Evolutionary conservation across 2,113 vertebrate genomes (phyloP).

Genomic region (Cariama cristata): DNA sequence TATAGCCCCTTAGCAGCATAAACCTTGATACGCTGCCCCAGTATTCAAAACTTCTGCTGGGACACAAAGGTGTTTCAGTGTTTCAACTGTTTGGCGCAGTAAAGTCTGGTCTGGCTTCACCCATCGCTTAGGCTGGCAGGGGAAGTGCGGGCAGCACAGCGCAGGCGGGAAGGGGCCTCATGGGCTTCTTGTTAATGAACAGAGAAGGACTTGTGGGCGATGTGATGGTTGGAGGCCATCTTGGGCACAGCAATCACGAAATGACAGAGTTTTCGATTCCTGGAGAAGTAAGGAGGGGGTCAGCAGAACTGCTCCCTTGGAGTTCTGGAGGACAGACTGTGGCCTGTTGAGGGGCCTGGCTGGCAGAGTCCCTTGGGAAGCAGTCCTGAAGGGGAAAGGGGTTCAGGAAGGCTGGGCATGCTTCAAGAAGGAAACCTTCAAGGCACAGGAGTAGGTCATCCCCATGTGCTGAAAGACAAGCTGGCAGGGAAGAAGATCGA

Average conservation of each 20-base stretch:
- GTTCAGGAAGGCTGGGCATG: too few species aligned
- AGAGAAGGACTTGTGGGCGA: not conserved
- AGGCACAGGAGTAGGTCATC: too few species aligned
- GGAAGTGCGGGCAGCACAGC: not conserved
- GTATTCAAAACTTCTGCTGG: not conserved
- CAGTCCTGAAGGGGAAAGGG: too few species aligned
- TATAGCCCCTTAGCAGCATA: not conserved
- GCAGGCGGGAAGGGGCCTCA: not conserved
- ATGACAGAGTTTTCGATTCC: not conserved
- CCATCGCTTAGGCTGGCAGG: not conserved
- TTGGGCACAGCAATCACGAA: not conserved
- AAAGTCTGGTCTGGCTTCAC: not conserved
- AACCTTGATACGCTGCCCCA: not conserved
- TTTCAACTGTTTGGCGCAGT: not conserved
- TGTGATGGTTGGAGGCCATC: not conserved
- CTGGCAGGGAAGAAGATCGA: too few species aligned
- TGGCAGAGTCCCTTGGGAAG: too few species aligned
- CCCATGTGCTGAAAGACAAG: too few species aligned
- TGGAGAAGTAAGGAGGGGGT: too few species aligned
- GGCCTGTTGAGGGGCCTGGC: too few species aligned
- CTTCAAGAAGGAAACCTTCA: too few species aligned
- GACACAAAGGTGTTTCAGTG: not conserved
- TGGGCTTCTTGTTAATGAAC: not conserved
- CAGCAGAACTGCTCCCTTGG: too few species aligned
- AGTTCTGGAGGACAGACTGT: too few species aligned